These are phyloP conservation scores for Lerema accius DNA, from an alignment of 1,140 invertebrate species.

Conservation along the genomic window DNA sequence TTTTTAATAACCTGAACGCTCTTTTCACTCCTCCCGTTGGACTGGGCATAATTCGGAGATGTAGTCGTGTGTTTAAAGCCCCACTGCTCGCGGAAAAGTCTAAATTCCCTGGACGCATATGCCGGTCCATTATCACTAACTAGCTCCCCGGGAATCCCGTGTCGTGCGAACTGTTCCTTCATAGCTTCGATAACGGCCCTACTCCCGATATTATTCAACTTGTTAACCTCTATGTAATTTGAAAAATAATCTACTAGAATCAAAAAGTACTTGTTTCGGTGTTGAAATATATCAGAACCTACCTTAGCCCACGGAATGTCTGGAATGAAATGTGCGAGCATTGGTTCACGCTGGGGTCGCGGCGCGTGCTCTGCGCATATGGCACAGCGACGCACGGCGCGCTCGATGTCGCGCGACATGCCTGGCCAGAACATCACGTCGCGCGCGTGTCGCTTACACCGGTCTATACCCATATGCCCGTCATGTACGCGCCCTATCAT, in stretches of 20 bases:
- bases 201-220: background rate
- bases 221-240: conserved; percentile 24
- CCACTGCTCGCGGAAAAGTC: conserved; percentile 29
- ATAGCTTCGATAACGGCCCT: conserved; percentile 19
- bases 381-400: conserved; percentile 23
- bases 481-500: conserved; percentile 46
- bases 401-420: conserved; percentile 42
- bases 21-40: too few relatives aligned
- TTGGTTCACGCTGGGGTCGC: conserved; percentile 10
- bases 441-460: conserved; percentile 51
- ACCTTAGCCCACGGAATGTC: conserved; percentile 31
- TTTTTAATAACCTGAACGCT: too few relatives aligned
- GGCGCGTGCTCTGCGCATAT: conserved; percentile 19
- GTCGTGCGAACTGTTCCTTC: conserved; percentile 29
- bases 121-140: conserved; percentile 25
- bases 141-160: conserved; percentile 27
- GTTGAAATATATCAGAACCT: conserved; percentile 36
- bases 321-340: conserved; percentile 29
- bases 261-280: conserved; percentile 27
- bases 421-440: conserved; percentile 62
- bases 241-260: conserved; percentile 32
- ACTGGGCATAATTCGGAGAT: conserved; percentile 31
- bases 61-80: conserved; percentile 29
- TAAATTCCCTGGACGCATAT: conserved; percentile 15
- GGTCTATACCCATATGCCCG: conserved; percentile 59